phyloP scores from a whole-genome alignment of 2,797 vertebrate genomes.

The Lepus oiostolus region DNA sequence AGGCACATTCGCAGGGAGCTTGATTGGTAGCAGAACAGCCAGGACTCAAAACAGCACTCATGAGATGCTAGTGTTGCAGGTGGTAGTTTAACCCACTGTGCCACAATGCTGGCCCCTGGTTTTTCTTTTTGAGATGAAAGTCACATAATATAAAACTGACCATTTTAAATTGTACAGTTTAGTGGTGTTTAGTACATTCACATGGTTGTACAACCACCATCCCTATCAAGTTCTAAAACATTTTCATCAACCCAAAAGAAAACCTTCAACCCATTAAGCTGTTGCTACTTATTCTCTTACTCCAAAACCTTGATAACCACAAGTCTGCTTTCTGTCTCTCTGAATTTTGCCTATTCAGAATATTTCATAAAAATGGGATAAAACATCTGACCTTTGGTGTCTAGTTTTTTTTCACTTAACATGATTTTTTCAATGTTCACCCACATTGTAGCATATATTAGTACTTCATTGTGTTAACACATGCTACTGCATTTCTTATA shows the following conservation, averaged over 20 bases:
- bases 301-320: not conserved
- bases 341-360: not conserved
- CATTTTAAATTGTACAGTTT: not conserved
- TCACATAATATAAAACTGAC: not conserved
- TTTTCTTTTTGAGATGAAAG: not conserved
- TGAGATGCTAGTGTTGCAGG: no score
- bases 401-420: not conserved
- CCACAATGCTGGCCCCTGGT: not conserved
- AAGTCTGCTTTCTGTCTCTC: not conserved
- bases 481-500: slow-evolving; percentile 1
- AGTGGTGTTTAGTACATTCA: not conserved
- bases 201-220: not conserved
- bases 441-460: not conserved
- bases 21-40: no score
- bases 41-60: no score
- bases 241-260: not conserved
- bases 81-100: no score
- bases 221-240: not conserved
- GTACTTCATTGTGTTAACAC: not conserved
- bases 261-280: not conserved
- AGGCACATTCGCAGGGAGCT: no score
- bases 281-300: not conserved
- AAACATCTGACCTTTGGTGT: no score
- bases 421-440: slow-evolving; percentile 3
- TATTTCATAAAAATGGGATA: no score